Evolutionary conservation across 2,113 vertebrate genomes (phyloP), one percentile per base, ranked within the genome.

Genomic region (Myrmecobius fasciatus): DNA sequence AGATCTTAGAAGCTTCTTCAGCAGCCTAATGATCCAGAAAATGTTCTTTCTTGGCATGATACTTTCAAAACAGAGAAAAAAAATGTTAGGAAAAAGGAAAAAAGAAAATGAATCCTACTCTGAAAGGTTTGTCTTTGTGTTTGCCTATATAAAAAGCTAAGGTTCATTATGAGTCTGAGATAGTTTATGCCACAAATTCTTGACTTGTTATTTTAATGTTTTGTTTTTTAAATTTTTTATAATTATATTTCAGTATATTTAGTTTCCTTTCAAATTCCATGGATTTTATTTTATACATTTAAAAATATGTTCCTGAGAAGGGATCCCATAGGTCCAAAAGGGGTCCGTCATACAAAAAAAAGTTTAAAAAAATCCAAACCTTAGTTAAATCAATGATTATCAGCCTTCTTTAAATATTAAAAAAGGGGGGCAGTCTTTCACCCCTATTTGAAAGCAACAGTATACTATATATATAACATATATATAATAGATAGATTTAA

Each of bases 21-120:
- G 0, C 94, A 93, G 11, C 25, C 92, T 93, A 96, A 94, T 47
- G 49, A 96, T 93, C 28, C 36, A 93, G 60, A 95, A 96, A 94
- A 53, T 90, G 54, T 96, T 94, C 49, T 3, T 95, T 36, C 53
- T 60, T 67, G 75, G 67, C 67, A 24, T 53, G 25, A 94, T 90
- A n/a, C 56, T 95, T 92, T 94, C 43, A 94, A 92, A 89, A 91
- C 8, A 53, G 36, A 4, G 17, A 25, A 48, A 11, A 6, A 10
- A 12, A 43, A 1, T 14, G 14, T 8, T 25, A 52, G n/a, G 20
- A 51, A 90, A 90, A 56, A 46, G 94, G 10, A 88, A 91, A 51
- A 2, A 9, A 14, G 10, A n/a, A 28, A 2, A 89, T 1, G 43
- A 93, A 1, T 90, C 97, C 94, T 95, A 12, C 25, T 89, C 2